phyloP scores from a whole-genome alignment of 2,797 vertebrate genomes.

The Pseudomugil tenellus region DNA sequence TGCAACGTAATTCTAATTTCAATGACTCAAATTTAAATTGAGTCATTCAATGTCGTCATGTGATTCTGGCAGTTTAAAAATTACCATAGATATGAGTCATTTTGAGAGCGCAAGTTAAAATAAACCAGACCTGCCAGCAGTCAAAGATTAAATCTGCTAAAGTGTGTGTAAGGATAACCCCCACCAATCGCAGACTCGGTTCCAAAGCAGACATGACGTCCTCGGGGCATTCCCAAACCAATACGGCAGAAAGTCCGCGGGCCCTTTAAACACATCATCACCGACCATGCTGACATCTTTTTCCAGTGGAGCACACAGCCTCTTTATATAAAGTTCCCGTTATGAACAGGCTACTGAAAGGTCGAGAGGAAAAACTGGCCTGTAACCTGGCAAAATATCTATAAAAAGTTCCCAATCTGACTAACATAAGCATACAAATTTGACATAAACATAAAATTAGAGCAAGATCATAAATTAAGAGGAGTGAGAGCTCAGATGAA shows the following conservation, averaged over 20 bases:
- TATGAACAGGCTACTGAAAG: conserved; percentile 56
- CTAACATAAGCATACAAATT: conserved; percentile 12
- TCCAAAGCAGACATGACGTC: conserved; percentile 53
- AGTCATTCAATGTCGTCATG: conserved; percentile 7
- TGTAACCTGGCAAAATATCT: conserved; percentile 21
- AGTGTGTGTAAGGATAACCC: conserved; percentile 61
- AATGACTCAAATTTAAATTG: neutral
- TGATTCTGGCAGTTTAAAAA: conserved; percentile 29
- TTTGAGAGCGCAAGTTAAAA: conserved; percentile 60
- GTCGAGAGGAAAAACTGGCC: conserved; percentile 49
- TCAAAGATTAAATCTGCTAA: conserved; percentile 66
- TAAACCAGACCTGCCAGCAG: conserved; percentile 55
- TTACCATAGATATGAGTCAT: conserved; percentile 62
- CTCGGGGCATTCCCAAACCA: conserved; percentile 51
- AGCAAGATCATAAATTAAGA: conserved; percentile 43
- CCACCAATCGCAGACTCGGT: conserved; percentile 39
- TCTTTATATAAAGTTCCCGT: conserved; percentile 54
- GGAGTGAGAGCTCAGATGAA: conserved; percentile 53
- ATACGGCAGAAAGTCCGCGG: conserved; percentile 40
- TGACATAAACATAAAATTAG: conserved; percentile 44
- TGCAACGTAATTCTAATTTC: conserved; percentile 23
- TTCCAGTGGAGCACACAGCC: conserved; percentile 54
- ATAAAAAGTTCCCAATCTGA: conserved; percentile 34
- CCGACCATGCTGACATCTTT: conserved; percentile 52
- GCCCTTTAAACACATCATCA: conserved; percentile 65